phyloP scores from a whole-genome alignment of 2,888 invertebrate species.

The Polydrusus cervinus region DNA sequence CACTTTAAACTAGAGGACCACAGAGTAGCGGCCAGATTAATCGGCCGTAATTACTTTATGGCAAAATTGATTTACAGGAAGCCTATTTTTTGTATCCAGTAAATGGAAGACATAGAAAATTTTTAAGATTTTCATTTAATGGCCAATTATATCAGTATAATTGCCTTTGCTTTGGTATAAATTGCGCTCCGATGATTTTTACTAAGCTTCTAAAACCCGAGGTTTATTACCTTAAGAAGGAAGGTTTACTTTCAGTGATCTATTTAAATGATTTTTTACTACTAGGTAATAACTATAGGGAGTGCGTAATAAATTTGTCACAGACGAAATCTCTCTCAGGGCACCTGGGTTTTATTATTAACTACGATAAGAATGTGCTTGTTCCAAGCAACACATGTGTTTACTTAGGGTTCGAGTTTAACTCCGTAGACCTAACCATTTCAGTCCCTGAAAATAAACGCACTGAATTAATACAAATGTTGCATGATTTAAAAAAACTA shows the following conservation, averaged over 20 bases:
- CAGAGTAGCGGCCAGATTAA: constrained; percentile 51
- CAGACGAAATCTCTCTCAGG: constrained; percentile 37
- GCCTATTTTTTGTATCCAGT: constrained; percentile 55
- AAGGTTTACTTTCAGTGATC: constrained; percentile 49
- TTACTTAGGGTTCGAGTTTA: constrained; percentile 54
- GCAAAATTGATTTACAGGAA: constrained; percentile 46
- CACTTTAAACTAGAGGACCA: constrained; percentile 60
- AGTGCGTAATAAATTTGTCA: constrained; percentile 38
- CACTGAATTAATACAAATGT: constrained; percentile 13
- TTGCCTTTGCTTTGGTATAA: constrained; percentile 56
- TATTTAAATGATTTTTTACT: constrained; percentile 57
- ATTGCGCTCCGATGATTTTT: constrained; percentile 56
- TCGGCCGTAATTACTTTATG: constrained; percentile 45
- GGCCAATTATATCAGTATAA: constrained; percentile 55
- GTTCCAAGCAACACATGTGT: constrained; percentile 44
- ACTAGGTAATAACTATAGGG: constrained; percentile 41
- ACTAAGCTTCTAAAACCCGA: constrained; percentile 58
- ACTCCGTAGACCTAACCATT: constrained; percentile 45
- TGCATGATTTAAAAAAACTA: constrained; percentile 24
- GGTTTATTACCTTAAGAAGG: constrained; percentile 39
- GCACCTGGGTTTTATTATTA: constrained; percentile 56
- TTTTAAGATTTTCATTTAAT: constrained; percentile 55
- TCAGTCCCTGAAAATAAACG: constrained; percentile 40
- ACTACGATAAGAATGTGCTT: constrained; percentile 52
- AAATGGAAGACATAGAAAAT: constrained; percentile 51